Percentiles rank a stretch among this genome's conserved stretches.
Conservation (phyloP, 2,888 invertebrate genomes). For the Zaprionus obscuricornis region DNA sequence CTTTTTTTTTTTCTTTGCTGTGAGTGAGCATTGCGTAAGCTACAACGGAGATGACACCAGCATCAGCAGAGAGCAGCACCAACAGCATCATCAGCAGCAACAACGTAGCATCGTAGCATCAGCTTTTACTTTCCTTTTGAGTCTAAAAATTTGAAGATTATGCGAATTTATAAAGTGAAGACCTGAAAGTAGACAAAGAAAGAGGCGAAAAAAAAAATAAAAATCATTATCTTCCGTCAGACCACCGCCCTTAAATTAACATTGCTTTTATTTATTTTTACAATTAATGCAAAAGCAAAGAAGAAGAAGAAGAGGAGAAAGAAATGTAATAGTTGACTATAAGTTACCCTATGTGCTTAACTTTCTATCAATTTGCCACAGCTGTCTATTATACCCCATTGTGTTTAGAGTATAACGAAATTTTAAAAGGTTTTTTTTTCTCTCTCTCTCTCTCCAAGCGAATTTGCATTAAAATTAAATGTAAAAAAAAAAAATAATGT, state of each 20-base stretch:
- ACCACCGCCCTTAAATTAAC: background rate
- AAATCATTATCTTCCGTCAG: conserved; percentile 3
- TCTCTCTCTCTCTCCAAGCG: background rate
- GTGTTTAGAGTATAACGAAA: too few relatives aligned
- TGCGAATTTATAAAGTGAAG: conserved; percentile 36
- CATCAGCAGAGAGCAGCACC: too few relatives aligned
- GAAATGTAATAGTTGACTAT: background rate
- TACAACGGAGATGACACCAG: conserved; percentile 55
- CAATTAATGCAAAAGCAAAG: background rate
- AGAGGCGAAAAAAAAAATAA: too few relatives aligned
- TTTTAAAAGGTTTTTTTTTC: conserved; percentile 16
- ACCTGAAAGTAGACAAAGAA: too few relatives aligned
- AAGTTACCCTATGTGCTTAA: too few relatives aligned
- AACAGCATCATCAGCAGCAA: too few relatives aligned
- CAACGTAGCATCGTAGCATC: too few relatives aligned
- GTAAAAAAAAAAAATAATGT: conserved; percentile 19
- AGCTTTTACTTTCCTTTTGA: conserved; percentile 71
- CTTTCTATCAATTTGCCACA: too few relatives aligned
- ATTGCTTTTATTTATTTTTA: background rate
- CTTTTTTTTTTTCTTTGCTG: conserved; percentile 18
- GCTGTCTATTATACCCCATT: too few relatives aligned
- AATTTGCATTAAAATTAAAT: conserved; percentile 61
- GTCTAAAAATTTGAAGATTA: conserved; percentile 23
- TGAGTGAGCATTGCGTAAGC: conserved; percentile 68
- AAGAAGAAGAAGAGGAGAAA: background rate